A percentile compares a stretch with the other conserved stretches of the same genome.
Evolutionary conservation across 92 coral and sea anemone genomes (phyloP).

Genomic region (Paramuricea clavata): DNA sequence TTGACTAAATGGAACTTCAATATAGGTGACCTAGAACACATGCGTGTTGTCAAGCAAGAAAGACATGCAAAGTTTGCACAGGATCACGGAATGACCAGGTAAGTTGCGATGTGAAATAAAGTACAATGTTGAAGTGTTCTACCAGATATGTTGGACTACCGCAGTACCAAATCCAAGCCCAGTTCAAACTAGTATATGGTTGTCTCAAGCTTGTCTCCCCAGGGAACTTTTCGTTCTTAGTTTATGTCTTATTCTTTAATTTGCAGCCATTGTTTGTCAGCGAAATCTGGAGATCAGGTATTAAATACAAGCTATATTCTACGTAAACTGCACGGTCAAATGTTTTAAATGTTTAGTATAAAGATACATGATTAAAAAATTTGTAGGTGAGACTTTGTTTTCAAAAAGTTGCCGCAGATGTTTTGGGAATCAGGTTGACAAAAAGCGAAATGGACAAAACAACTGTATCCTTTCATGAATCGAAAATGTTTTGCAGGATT

Average conservation of each 20-base stretch:
- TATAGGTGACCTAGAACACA: conserved; percentile 83
- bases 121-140: too few species aligned
- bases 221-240: too few species aligned
- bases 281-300: conserved; percentile 98
- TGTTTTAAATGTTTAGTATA: background rate
- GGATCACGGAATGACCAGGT: conserved; percentile 96
- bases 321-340: background rate
- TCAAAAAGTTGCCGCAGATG: conserved; percentile 95
- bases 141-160: too few species aligned
- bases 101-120: too few species aligned
- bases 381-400: conserved; percentile 89
- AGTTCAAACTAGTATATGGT: too few species aligned
- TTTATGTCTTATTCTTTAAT: background rate
- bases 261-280: conserved; percentile 93
- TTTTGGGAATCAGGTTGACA: conserved; percentile 90
- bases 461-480: conserved; percentile 81
- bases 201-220: too few species aligned
- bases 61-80: conserved; percentile 94
- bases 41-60: conserved; percentile 90
- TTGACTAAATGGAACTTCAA: too few species aligned
- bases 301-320: background rate
- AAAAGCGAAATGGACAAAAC: conserved; percentile 97
- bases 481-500: too few species aligned
- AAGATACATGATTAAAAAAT: too few species aligned
- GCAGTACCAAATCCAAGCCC: too few species aligned